Evolutionary conservation across 2,888 invertebrate species (phyloP).

Genomic region (Orgyia antiqua): DNA sequence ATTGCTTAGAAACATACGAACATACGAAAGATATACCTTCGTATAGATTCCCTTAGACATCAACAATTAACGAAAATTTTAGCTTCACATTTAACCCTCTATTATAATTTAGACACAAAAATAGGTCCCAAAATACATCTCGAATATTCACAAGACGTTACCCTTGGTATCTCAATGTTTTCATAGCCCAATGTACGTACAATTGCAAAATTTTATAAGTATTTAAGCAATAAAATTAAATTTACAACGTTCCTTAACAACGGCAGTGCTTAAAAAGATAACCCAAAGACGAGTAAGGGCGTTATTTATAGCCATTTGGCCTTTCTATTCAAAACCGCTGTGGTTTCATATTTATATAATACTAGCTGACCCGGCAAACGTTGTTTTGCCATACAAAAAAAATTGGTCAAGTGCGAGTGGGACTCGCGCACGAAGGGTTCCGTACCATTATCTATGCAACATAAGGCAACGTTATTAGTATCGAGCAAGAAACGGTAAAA

Average conservation of each 20-base stretch:
- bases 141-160: conserved; percentile 34
- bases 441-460: too few species aligned
- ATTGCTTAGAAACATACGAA: too few species aligned
- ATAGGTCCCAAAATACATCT: conserved; percentile 17
- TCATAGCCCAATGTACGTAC: conserved; percentile 32
- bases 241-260: conserved; percentile 48
- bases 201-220: conserved; percentile 50
- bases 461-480: too few species aligned
- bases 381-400: too few species aligned
- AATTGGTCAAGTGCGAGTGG: too few species aligned
- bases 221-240: conserved; percentile 52
- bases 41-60: too few species aligned
- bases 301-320: conserved; percentile 50
- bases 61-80: too few species aligned
- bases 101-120: conserved; percentile 17
- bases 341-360: conserved; percentile 44
- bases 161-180: conserved; percentile 27
- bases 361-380: too few species aligned
- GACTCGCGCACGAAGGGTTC: too few species aligned
- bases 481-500: too few species aligned
- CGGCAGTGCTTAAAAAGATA: conserved; percentile 50
- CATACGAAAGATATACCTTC: too few species aligned
- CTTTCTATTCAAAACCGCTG: conserved; percentile 47
- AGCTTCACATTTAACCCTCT: too few species aligned
- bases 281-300: conserved; percentile 49